A percentile compares a stretch with the other conserved stretches of the same genome.
Conservation (phyloP, 1,140 invertebrate genomes). For the Drosophila watanabei region DNA sequence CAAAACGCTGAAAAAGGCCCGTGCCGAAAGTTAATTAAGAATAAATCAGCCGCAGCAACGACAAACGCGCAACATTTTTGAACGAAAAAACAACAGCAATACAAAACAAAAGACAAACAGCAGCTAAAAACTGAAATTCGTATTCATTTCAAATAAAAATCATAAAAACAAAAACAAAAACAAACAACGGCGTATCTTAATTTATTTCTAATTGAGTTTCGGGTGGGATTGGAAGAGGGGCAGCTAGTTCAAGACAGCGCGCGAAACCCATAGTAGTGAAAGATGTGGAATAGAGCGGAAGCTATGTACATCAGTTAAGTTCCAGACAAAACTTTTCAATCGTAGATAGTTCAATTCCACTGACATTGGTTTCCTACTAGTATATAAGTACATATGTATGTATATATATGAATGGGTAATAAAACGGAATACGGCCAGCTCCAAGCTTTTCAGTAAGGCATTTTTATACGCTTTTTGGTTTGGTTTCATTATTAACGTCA, state of each 20-base stretch:
- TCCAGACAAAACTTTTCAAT: not conserved
- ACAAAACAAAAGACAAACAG: constrained; percentile 42
- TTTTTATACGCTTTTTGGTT: too few relatives aligned
- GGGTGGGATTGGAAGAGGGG: constrained; percentile 21
- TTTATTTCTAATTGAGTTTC: constrained; percentile 52
- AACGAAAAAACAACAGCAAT: constrained; percentile 49
- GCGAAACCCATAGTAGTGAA: constrained; percentile 1
- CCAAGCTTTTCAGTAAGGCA: not conserved
- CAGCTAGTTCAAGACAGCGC: not conserved
- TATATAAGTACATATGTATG: not conserved
- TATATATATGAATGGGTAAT: not conserved
- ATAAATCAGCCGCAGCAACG: constrained; percentile 44
- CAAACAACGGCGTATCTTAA: constrained; percentile 39
- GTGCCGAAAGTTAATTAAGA: constrained; percentile 57
- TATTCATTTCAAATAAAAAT: constrained; percentile 84
- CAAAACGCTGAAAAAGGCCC: constrained; percentile 34
- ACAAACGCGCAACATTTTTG: constrained; percentile 46
- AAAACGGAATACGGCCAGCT: not conserved
- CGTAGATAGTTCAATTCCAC: not conserved
- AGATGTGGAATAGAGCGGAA: not conserved
- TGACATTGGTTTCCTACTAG: not conserved
- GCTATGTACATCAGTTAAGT: not conserved
- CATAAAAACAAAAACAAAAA: constrained; percentile 57
- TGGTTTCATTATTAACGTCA: not conserved
- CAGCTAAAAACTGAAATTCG: constrained; percentile 80